Base-by-base conservation (phyloP, 2,888 invertebrate species). In the Halictus ligatus region DNA sequence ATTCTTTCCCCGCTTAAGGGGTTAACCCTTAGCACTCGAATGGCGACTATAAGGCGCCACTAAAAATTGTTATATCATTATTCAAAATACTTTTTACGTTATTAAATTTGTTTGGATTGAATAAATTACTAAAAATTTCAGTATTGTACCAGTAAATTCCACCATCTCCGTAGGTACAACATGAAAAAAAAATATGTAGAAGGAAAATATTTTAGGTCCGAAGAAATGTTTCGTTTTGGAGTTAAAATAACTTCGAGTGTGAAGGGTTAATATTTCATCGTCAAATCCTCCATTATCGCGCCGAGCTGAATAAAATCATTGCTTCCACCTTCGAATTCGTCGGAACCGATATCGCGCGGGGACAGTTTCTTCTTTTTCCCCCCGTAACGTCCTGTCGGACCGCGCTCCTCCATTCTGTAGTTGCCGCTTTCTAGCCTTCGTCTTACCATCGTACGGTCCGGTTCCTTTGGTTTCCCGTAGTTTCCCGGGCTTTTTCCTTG, bases 361-460 rank as follows among this genome's bases (percentile, higher is more conserved):
- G 48, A 48, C 21, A 35, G 18, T 73, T 74, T 35, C 12, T 3
- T 8, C 58, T 48, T n/a, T 58, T 58, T 21, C 10, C 50, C n/a
- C 43, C 21, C 5, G 21, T 4, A 21, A n/a, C 8, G 13, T 50
- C 35, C 50, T 25, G 12, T 54, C 21, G 21, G 10, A 18, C 50
- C 0, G 21, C n/a, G 1, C 64, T 35, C 69, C 50, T 85, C 43
- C 58, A 73, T 71, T 29, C 80, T 29, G 78, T 21, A 54, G 29
- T 74, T 48, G 54, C 54, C 8, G 35, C 25, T 75, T 72, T 25
- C 43, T 29, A 48, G 48, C 5, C 40, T 29, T 40, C 48, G 75
- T 74, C 78, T 76, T 78, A 69, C 74, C 40, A 29, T 35, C 75
- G 50, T 76, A 74, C 71, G 73, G 54, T 75, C 58, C 81, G 75